Conservation (phyloP, 2,113 vertebrate species). For the Puntigrus tetrazona region DNA sequence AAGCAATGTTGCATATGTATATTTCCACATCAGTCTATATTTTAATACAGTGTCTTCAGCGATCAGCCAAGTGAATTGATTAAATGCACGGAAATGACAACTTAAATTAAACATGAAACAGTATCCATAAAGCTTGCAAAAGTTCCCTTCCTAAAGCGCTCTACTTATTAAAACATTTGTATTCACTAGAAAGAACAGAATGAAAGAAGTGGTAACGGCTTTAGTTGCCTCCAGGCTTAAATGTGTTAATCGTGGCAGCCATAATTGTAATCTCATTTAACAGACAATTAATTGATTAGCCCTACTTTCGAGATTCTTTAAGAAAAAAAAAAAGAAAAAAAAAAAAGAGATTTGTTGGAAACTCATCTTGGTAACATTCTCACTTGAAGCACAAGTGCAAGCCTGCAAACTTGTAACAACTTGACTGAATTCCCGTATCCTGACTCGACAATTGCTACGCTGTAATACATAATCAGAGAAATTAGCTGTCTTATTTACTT, state of each 20-base stretch:
- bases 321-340: not conserved
- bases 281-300: not conserved
- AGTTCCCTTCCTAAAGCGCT: not conserved
- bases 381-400: not conserved
- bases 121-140: not conserved
- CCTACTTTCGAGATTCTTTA: not conserved
- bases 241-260: not conserved
- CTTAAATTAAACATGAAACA: not conserved
- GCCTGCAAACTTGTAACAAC: constrained; percentile 7
- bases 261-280: not conserved
- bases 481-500: not conserved
- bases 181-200: not conserved
- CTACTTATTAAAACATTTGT: not conserved
- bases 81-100: not conserved
- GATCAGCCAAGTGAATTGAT: not conserved
- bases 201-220: too few species aligned
- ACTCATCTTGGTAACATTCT: not conserved
- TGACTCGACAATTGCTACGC: not conserved
- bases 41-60: not conserved
- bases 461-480: constrained; percentile 1
- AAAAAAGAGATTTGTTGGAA: not conserved
- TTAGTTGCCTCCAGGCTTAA: not conserved
- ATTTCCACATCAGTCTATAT: not conserved
- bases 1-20: not conserved
- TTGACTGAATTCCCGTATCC: constrained; percentile 8